Evolutionary conservation across 2,113 vertebrate species (phyloP).

Genomic region (Dicrurus megarhynchus): DNA sequence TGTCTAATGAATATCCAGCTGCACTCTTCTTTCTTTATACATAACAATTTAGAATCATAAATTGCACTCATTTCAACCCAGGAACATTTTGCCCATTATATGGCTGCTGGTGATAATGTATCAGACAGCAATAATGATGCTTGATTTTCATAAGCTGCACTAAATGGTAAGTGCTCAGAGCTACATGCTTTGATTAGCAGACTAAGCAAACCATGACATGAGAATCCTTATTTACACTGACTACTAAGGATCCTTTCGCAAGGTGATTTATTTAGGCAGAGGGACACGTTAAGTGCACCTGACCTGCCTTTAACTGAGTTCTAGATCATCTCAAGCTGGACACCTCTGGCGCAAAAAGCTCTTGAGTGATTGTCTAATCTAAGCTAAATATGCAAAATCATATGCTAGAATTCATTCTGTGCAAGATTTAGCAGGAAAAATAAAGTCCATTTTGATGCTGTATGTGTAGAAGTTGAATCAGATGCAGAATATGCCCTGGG

Average conservation of each 20-base stretch:
- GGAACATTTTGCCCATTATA: slow-evolving; percentile 35
- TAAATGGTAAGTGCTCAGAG: slow-evolving; percentile 46
- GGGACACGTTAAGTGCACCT: neutral
- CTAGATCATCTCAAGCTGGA: neutral
- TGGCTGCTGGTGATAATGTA: slow-evolving; percentile 23
- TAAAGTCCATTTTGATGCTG: neutral
- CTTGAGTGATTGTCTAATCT: neutral
- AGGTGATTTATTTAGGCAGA: slow-evolving; percentile 8
- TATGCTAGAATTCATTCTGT: neutral
- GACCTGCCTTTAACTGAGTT: neutral
- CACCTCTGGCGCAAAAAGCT: neutral
- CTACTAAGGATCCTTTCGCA: neutral
- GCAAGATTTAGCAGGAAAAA: neutral
- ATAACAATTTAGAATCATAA: slow-evolving; percentile 54
- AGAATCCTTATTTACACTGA: neutral
- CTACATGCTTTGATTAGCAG: slow-evolving; percentile 47
- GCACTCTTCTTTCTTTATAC: slow-evolving; percentile 28
- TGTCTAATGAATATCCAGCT: slow-evolving; percentile 50
- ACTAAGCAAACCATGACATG: slow-evolving; percentile 16
- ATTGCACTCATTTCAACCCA: slow-evolving; percentile 18
- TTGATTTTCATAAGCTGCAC: slow-evolving; percentile 50
- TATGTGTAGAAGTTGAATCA: neutral
- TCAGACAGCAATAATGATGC: slow-evolving; percentile 39
- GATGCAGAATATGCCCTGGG: neutral
- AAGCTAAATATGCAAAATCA: neutral